Conservation (phyloP, 2,888 invertebrate genomes). For the Conomelus anceps region DNA sequence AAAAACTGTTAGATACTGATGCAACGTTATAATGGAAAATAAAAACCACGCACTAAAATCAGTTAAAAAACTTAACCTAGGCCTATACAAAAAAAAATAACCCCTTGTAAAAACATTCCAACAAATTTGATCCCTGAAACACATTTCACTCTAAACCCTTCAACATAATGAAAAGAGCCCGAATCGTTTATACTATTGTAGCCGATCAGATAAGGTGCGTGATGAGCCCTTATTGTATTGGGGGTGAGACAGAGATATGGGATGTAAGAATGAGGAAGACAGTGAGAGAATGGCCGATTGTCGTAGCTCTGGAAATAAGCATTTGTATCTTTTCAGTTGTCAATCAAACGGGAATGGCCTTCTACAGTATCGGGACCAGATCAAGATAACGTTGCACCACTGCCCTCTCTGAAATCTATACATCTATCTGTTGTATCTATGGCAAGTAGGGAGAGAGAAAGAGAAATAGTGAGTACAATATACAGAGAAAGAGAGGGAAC, state of each 20-base stretch:
- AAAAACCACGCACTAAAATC: background rate
- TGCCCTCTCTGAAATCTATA: background rate
- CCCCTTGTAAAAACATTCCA: background rate
- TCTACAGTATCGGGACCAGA: background rate
- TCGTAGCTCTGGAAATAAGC: background rate
- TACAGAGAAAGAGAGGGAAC: background rate
- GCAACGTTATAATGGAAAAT: too few relatives aligned
- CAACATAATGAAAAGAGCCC: background rate
- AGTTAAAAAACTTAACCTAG: background rate
- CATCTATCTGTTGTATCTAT: background rate
- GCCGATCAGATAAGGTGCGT: background rate
- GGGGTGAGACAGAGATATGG: background rate
- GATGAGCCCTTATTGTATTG: background rate
- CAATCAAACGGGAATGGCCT: background rate
- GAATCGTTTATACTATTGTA: background rate
- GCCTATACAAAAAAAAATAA: background rate
- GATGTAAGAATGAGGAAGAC: background rate
- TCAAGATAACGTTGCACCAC: background rate
- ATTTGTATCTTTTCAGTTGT: background rate
- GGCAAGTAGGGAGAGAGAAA: background rate
- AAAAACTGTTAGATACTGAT: too few relatives aligned
- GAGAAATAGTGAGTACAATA: background rate
- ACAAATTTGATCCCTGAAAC: background rate
- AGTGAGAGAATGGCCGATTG: background rate
- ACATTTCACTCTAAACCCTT: background rate